Base-by-base conservation (phyloP, 2,113 vertebrate genomes). In the zebrafish (Danio rerio) region DNA sequence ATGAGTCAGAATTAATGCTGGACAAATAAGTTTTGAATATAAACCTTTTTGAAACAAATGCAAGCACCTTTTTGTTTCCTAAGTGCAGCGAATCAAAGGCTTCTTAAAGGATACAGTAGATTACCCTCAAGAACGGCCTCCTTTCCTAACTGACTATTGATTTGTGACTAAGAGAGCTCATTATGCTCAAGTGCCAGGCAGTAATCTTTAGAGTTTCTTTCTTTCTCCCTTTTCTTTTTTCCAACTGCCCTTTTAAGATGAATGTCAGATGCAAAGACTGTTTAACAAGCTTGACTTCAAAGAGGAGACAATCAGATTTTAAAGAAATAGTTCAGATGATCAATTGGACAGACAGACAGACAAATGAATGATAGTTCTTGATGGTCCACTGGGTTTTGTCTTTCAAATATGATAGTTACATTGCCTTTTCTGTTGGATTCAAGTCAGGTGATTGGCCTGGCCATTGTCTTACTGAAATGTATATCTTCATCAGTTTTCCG, bases 121-220 rank as follows among this genome's bases (percentile, higher is more conserved):
- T 81, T 63, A 81, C n/a, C 21, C 42, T 59, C 16, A 81, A 11
- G 11, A 62, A 75, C 53, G 40, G 20, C 69, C 69, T 70, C 40
- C 65, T 58, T 45, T 70, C 18, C 13, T 55, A 21, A 73, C n/a
- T 62, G 50, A 52, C 66, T 80, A 81, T 81, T 73, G 69, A 81
- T 73, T 73, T 52, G 59, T 55, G 70, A 74, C 70, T 20, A 53
- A 73, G 59, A 20, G 47, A 53, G 55, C 79, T 81, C 79, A 81
- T 81, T 81, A 73, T 31, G 43, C 43, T 40, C 21, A 43, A 61
- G 43, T 42, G n/a, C 9, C 9, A 72, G 5, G 59, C 18, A 73
- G 42, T 52, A 65, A 72, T 74, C 79, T 63, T 50, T 62, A 62
- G 59, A 68, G 63, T 6, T 3, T 66, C 45, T 47, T 68, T 66